Evolutionary conservation across 2,113 vertebrate genomes (phyloP).

Genomic region (Climacteris rufus): DNA sequence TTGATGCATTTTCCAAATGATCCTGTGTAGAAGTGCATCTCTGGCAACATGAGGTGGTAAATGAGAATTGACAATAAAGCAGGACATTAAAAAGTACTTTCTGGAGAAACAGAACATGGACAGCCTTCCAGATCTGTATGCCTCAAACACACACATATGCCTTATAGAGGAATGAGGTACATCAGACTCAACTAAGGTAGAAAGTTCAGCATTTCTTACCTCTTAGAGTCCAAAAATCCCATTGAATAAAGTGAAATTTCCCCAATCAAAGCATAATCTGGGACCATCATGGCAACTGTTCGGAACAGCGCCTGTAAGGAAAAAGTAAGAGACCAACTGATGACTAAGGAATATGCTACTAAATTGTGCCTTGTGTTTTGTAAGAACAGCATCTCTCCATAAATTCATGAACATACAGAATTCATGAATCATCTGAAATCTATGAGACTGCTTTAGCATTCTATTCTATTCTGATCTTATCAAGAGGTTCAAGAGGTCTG

Average conservation of each 20-base stretch:
- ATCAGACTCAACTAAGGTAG: not conserved
- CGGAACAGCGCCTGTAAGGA: constrained; percentile 83
- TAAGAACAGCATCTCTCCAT: not conserved
- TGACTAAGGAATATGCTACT: not conserved
- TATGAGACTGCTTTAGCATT: not conserved
- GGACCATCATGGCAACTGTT: constrained; percentile 96
- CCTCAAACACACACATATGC: not conserved
- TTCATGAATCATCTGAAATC: not conserved
- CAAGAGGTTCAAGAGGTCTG: not conserved
- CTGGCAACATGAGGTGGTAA: not conserved
- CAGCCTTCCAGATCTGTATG: not conserved
- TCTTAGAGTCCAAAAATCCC: constrained; percentile 92
- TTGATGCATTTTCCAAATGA: not conserved
- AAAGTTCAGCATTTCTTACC: constrained; percentile 69
- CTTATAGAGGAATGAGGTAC: not conserved
- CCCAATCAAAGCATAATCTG: constrained; percentile 91
- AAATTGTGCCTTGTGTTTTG: not conserved
- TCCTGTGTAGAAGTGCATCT: not conserved
- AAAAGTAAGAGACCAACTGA: not conserved
- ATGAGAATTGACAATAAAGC: not conserved
- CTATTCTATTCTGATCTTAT: not conserved
- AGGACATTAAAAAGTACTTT: not conserved
- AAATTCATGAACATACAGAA: not conserved
- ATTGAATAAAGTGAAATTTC: constrained; percentile 95
- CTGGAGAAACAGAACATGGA: not conserved